phyloP scores from a whole-genome alignment of 2,113 vertebrate species.

The Echinops telfairi region DNA sequence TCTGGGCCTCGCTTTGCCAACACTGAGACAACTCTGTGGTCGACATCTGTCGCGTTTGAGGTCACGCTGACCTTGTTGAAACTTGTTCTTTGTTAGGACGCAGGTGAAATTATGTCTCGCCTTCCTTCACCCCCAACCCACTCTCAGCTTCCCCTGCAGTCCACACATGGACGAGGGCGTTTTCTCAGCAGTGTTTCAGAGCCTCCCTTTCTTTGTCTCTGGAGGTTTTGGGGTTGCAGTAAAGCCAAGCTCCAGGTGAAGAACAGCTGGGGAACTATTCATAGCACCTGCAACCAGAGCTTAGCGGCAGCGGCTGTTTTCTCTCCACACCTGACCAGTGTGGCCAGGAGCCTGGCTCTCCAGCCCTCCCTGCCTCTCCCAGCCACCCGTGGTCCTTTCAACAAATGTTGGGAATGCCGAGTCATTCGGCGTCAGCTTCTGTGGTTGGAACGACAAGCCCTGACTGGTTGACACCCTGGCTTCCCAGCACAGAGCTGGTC shows the following conservation, averaged over 20 bases:
- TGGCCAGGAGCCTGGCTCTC: neutral
- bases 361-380: neutral
- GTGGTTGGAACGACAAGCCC: neutral
- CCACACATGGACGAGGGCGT: neutral
- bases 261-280: neutral
- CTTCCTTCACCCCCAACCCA: neutral
- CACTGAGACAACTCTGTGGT: neutral
- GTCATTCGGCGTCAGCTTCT: neutral
- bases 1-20: neutral
- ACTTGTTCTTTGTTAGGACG: neutral
- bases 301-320: neutral
- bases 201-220: no score
- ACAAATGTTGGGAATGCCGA: neutral
- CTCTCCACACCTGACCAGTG: neutral
- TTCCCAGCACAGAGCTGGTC: neutral
- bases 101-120: slow-evolving; percentile 1
- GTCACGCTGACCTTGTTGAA: neutral
- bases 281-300: neutral
- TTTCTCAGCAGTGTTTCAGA: neutral
- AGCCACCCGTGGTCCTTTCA: neutral
- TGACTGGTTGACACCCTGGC: neutral
- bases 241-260: neutral
- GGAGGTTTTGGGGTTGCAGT: no score
- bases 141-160: neutral
- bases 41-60: neutral